Evolutionary conservation across 1,140 invertebrate species (phyloP), one percentile per base, ranked within the genome.

Genomic region (Drosophila ercepeae): DNA sequence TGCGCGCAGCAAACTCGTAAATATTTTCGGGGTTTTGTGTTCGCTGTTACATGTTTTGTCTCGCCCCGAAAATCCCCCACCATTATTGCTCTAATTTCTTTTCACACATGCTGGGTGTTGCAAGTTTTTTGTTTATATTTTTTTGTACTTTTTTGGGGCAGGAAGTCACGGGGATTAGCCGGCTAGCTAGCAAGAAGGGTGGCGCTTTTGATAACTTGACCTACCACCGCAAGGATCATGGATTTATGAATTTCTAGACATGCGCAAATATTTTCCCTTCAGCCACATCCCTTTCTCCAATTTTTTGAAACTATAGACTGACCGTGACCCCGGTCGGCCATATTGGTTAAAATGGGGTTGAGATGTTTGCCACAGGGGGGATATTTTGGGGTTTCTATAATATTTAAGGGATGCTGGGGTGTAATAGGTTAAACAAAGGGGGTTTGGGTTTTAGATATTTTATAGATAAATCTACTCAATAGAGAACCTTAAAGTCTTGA

Each of bases 1-100:
- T 79, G 72, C 82, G 81, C 81, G 76, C 81, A 63, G 29, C 61
- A 63, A 55, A 64, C 52, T 78, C 78, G 61, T 83, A 81, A 78
- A 82, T 73, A 67, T 50, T 34, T 29, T 21, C 45, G 51, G 54
- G n/a, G 11, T 14, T 39, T 36, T 63, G 54, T 16, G 39, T 59
- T 21, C 18, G 8, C 11, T 36, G 34, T 36, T 36, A 14, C 34
- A 36, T 14, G 34, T 36, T 36, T 16, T 21, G 0, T 1, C 63
- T 8, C 8, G 21, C 4, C 3, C 18, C 6, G 27, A 58, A n/a
- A n/a, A n/a, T n/a, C 23, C 19, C 19, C 52, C 23, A 13, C 19
- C 42, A 16, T 7, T 41, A 44, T 48, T 25, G 58, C 18, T 44
- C 59, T 67, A 67, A 64, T 34, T 67, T 52, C 58, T 21, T 18